Evolutionary conservation across 2,113 vertebrate genomes (phyloP), one percentile per base, ranked within the genome.

Genomic region (Sphaerodactylus townsendi): DNA sequence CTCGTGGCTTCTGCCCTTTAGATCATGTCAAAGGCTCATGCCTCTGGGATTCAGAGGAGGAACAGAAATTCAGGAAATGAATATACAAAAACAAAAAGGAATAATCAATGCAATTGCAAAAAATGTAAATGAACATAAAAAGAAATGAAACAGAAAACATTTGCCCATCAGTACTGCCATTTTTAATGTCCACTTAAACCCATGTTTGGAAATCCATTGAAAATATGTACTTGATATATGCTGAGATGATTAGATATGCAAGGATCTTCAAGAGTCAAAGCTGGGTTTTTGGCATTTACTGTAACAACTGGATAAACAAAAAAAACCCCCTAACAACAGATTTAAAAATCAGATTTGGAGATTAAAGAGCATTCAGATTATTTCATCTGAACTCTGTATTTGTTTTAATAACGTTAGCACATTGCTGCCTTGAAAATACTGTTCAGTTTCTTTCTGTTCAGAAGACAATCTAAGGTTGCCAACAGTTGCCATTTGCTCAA

Each of bases 201-300:
- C 6, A 59, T 25, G 23, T 59, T 59, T 23, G 56, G 56, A 59
- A 62, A 28, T 28, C 10, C 59, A 28, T 78, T 25, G n/a, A 15
- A 3, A 56, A 33, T 1, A 85, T 10, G 87, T 39, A 30, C n/a
- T 80, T n/a, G 1, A 10, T 85, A 77, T 81, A 78, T 78, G 84
- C 35, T n/a, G 21, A n/a, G 39, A 10, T 48, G 44, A 8, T 84
- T 81, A 46, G 76, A 10, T 65, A 30, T 0, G 62, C 37, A 80
- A 19, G 1, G 33, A 82, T 75, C 2, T 0, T 28, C 56, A 1
- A 4, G 30, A 46, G 59, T 48, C 0, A 39, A 64, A 0, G 0
- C 1, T 11, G 56, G 80, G 50, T 28, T 65, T 77, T 21, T 44
- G 75, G 0, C 0, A 73, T 19, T 83, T 81, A 19, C 41, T 77